Conservation (phyloP, 2,888 invertebrate species). For the Tromatobia lineatoria region DNA sequence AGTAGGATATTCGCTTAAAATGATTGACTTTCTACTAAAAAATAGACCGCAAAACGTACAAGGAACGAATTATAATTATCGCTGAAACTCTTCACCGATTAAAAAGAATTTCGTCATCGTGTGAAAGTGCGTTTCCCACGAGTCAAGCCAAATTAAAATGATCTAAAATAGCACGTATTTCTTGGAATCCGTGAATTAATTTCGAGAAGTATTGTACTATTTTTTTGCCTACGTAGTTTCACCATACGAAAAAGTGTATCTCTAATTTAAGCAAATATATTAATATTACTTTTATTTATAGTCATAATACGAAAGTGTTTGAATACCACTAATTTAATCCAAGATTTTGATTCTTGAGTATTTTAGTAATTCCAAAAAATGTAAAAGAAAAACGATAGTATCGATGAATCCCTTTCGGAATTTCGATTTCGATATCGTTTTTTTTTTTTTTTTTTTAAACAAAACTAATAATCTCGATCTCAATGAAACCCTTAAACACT, state of each 20-base stretch:
- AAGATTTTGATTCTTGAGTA: background rate
- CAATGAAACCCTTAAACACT: background rate
- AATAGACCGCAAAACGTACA: background rate
- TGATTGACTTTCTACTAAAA: background rate
- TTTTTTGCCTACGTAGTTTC: background rate
- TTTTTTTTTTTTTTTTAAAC: background rate
- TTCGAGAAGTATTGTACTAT: background rate
- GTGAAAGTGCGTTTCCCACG: conserved; percentile 12
- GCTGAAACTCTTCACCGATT: background rate
- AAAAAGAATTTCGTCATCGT: background rate
- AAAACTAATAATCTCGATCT: background rate
- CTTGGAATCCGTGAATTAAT: background rate
- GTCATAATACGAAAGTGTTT: background rate
- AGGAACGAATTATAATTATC: background rate
- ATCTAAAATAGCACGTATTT: background rate
- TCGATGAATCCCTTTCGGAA: background rate
- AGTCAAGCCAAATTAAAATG: background rate
- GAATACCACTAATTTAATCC: conserved; percentile 4
- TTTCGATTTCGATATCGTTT: too few relatives aligned
- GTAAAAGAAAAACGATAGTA: background rate
- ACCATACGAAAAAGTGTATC: background rate
- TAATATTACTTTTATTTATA: background rate
- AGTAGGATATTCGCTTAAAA: background rate
- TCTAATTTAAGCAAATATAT: conserved; percentile 1
- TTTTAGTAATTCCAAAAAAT: background rate